Evolutionary conservation across 1,140 invertebrate species (phyloP), one percentile per base, ranked within the genome.

Genomic region (Adelges cooleyi): DNA sequence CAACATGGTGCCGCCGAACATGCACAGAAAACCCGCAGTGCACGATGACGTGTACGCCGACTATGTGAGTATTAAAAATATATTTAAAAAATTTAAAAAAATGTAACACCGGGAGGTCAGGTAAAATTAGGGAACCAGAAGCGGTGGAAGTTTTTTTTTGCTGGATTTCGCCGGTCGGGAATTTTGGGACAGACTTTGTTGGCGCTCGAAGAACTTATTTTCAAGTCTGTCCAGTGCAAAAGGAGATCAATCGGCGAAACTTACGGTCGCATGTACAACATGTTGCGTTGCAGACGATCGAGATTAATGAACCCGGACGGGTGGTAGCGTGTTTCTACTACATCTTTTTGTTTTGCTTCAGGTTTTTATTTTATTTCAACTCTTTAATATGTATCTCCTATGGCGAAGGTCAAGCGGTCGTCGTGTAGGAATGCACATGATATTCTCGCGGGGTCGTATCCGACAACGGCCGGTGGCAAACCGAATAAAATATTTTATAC

Each of bases 1-100:
- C 1, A 90, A 87, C 71, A 74, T 82, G 2, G 74, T 77, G 68
- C 73, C 74, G 4, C 23, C 25, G 4, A 11, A 44, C n/a, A 73
- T 75, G 65, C 80, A 78, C 54, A 81, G 80, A 66, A 79, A 82
- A 69, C 83, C 81, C 70, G 75, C 78, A 25, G 78, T 83, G 42
- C 77, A 80, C 52, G 87, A 90, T 56, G 88, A 91, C 75, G 85
- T 88, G 70, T 92, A 91, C 70, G 88, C 88, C 25, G 76, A 77
- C 62, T 72, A 73, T 66, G 71, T 73, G 53, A 70, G 70, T 73
- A 42, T 38, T n/a, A n/a, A n/a, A n/a, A n/a, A n/a, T n/a, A n/a
- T n/a, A n/a, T n/a, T n/a, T n/a, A n/a, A 11, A 18, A 4, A 25
- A 51, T 51, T 27, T 27, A 17, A n/a, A 27, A 3, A 50, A 50